These are phyloP conservation scores for Dasysyrphus albostriatus DNA, from an alignment of 2,888 invertebrate species.

Conservation along the genomic window DNA sequence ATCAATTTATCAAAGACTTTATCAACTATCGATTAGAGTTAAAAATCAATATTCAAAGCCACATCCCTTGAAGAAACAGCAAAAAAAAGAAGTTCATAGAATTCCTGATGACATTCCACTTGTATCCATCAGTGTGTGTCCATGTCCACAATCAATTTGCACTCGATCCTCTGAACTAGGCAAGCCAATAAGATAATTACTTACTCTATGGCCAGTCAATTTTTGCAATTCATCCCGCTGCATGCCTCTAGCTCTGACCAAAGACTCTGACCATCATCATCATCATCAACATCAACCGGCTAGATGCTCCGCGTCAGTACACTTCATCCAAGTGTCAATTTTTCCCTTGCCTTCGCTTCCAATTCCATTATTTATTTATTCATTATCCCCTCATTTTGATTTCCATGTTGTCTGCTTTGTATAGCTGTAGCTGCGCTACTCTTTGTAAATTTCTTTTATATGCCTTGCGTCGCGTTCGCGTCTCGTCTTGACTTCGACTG, in stretches of 20 bases:
- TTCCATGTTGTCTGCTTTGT: conserved; percentile 56
- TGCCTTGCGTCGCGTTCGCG: neutral
- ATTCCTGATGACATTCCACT: conserved; percentile 63
- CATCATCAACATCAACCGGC: conserved; percentile 5
- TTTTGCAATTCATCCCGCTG: conserved; percentile 64
- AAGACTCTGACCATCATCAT: neutral
- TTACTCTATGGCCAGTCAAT: conserved; percentile 65
- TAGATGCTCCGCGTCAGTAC: conserved; percentile 59
- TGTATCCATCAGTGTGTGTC: conserved; percentile 34
- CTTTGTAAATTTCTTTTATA: conserved; percentile 39
- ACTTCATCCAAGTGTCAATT: conserved; percentile 64
- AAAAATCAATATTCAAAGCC: conserved; percentile 58
- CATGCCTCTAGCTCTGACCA: neutral
- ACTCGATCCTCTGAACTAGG: conserved; percentile 33
- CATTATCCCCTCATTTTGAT: conserved; percentile 65
- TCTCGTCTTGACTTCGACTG: neutral
- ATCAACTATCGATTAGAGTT: neutral
- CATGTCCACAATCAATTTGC: conserved; percentile 45
- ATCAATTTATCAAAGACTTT: conserved; percentile 15
- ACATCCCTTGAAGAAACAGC: conserved; percentile 31
- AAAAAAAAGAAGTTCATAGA: conserved; percentile 55
- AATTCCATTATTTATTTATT: conserved; percentile 64
- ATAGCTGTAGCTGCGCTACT: conserved; percentile 36
- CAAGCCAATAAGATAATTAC: conserved; percentile 65
- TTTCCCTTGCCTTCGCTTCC: conserved; percentile 43